Evolutionary conservation across 2,113 vertebrate genomes (phyloP).

Genomic region (Tamias sibiricus): DNA sequence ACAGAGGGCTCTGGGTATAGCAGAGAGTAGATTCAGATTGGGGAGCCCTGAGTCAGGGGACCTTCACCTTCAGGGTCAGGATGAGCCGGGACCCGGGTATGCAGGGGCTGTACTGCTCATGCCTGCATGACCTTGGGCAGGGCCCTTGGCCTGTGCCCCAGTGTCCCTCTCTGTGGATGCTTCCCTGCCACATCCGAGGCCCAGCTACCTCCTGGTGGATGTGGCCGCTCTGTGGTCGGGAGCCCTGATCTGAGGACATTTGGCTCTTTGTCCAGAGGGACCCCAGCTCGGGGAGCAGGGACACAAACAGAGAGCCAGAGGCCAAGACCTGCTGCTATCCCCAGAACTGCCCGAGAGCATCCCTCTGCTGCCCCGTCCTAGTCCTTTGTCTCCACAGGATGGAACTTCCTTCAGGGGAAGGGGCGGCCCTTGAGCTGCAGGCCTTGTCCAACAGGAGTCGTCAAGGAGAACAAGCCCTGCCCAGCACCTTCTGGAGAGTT

Average conservation of each 20-base stretch:
- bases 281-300: neutral
- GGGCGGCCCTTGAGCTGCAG: neutral
- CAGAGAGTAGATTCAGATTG: accelerated
- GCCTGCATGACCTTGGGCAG: accelerated
- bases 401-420: neutral
- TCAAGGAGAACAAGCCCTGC: neutral
- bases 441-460: neutral
- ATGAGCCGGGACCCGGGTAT: accelerated
- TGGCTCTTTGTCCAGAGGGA: neutral
- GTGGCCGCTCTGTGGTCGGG: accelerated
- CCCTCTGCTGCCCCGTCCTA: neutral
- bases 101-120: accelerated
- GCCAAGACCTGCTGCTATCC: accelerated
- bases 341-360: neutral
- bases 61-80: neutral
- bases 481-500: neutral
- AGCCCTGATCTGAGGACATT: too few species aligned
- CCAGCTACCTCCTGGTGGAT: accelerated
- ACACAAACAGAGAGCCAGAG: neutral
- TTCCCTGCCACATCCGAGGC: neutral
- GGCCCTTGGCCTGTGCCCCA: neutral
- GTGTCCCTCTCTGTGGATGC: neutral
- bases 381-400: accelerated
- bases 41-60: neutral
- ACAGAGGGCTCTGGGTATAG: accelerated